Evolutionary conservation across 2,888 invertebrate genomes (phyloP).

Genomic region (Toxonevra muliebris): DNA sequence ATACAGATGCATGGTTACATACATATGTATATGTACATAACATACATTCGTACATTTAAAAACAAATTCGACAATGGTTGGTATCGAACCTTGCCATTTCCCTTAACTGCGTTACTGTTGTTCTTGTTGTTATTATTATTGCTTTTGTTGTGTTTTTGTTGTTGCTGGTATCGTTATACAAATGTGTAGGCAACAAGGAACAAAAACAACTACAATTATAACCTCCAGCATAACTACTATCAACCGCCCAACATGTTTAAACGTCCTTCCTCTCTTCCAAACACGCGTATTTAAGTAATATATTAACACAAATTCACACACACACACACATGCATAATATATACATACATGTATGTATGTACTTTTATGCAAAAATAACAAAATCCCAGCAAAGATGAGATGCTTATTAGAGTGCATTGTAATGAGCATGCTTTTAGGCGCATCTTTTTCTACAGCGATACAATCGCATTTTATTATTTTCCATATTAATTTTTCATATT

Average conservation of each 20-base stretch:
- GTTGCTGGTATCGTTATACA: background rate
- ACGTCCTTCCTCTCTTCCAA: too few species aligned
- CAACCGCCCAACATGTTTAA: background rate
- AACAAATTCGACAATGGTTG: background rate
- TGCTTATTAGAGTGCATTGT: too few species aligned
- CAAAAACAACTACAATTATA: too few species aligned
- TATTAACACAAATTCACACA: constrained; percentile 11
- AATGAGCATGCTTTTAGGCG: too few species aligned
- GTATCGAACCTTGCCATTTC: background rate
- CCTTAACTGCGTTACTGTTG: too few species aligned
- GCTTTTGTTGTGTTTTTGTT: background rate
- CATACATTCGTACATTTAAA: constrained; percentile 10
- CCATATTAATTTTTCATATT: too few species aligned
- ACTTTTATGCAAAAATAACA: too few species aligned
- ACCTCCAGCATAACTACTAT: background rate
- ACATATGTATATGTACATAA: constrained; percentile 2
- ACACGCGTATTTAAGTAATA: too few species aligned
- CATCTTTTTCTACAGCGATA: too few species aligned
- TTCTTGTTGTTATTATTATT: background rate
- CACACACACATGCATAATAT: background rate
- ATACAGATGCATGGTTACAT: background rate
- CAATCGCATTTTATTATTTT: too few species aligned
- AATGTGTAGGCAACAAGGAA: too few species aligned
- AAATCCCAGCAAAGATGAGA: too few species aligned
- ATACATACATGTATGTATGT: background rate